Conservation (phyloP, 2,113 vertebrate genomes). For the Hydropotes inermis region DNA sequence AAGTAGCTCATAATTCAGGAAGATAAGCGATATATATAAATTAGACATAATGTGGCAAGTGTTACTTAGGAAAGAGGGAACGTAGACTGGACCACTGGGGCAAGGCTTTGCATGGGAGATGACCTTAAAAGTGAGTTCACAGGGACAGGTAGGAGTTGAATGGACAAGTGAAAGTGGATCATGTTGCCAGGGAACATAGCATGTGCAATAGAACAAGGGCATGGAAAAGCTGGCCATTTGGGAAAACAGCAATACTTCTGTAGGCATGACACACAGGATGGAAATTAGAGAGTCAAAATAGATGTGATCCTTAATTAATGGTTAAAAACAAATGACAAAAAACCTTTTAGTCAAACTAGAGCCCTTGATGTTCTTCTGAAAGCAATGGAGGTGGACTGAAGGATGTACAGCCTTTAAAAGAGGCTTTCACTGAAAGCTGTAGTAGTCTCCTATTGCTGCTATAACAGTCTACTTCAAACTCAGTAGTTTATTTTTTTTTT, state of each 20-base stretch:
- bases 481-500: too few relatives aligned
- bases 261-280: not conserved
- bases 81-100: not conserved
- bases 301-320: not conserved
- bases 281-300: not conserved
- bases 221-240: not conserved
- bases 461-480: not conserved
- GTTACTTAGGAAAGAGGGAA: not conserved
- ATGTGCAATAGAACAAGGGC: not conserved
- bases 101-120: not conserved
- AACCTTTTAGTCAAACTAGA: not conserved
- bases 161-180: not conserved
- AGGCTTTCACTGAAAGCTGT: not conserved
- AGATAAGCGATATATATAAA: not conserved
- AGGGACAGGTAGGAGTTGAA: not conserved
- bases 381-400: not conserved
- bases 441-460: not conserved
- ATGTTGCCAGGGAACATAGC: not conserved
- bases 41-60: not conserved
- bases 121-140: not conserved
- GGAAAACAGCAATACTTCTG: not conserved
- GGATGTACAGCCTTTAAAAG: not conserved
- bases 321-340: not conserved
- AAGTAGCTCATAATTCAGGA: not conserved
- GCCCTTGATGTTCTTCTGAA: not conserved